Evolutionary conservation across 2,888 invertebrate species (phyloP).

Genomic region (Pyrrhia umbra): DNA sequence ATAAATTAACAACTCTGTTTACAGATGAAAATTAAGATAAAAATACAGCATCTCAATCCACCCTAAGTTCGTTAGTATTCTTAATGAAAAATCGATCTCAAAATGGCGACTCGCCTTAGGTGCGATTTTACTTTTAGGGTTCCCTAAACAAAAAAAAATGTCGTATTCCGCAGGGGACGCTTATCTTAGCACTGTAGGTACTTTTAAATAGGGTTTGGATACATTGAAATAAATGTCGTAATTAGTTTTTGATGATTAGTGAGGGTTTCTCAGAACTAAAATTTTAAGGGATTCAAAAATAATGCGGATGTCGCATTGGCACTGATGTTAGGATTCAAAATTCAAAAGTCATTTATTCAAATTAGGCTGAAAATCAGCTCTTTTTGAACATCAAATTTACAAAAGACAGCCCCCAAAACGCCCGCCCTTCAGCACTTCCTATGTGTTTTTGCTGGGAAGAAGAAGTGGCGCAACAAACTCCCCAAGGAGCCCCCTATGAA

Average conservation of each 20-base stretch:
- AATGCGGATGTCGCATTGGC: too few relatives aligned
- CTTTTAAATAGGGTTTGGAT: conserved; percentile 4
- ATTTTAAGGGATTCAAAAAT: too few relatives aligned
- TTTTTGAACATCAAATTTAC: too few relatives aligned
- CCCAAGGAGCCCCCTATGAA: too few relatives aligned
- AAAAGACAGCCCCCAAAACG: too few relatives aligned
- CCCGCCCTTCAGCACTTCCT: too few relatives aligned
- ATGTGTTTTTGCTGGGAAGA: too few relatives aligned
- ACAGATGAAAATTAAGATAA: conserved; percentile 63
- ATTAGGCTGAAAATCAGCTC: too few relatives aligned
- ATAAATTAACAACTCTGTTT: conserved; percentile 21
- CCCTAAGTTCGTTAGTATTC: conserved; percentile 72
- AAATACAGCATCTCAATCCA: conserved; percentile 62
- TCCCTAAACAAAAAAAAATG: conserved; percentile 27
- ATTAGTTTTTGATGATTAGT: neutral
- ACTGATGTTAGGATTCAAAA: too few relatives aligned
- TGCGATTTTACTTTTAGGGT: conserved; percentile 63
- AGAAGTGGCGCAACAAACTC: too few relatives aligned
- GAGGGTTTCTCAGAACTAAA: too few relatives aligned
- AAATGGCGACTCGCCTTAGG: conserved; percentile 66
- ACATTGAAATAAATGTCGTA: neutral
- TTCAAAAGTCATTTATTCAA: too few relatives aligned
- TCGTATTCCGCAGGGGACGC: neutral
- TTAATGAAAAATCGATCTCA: conserved; percentile 81
- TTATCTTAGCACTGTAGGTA: conserved; percentile 18